Base-by-base conservation (phyloP, 2,797 vertebrate species). In the Coregonus ussuriensis region DNA sequence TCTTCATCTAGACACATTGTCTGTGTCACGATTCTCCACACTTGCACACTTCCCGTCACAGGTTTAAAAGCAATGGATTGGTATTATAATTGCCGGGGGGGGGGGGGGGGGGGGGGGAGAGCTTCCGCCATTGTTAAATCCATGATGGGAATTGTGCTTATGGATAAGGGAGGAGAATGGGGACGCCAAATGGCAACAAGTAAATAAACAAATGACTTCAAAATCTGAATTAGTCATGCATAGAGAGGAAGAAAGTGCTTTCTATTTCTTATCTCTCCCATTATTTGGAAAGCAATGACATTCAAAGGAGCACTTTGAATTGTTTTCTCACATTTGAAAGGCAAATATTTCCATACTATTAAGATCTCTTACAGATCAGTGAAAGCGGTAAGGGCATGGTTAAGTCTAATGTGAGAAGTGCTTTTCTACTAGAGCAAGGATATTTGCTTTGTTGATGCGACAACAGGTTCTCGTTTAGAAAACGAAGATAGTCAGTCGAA, bases 281-380 rank as follows among this genome's bases (percentile, higher is more conserved):
- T 76, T 74, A 73, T 77, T 62, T 6, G 53, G 75, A 74, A 68
- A 70, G 76, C 11, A 29, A 3, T 88, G 86, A 70, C 90, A 89
- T 90, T 92, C 89, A 81, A 79, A 87, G 76, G 63, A 87, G 71
- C 3, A 29, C 31, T 54, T 29, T 76, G 76, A 83, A 75, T 81
- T 86, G 84, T 87, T 88, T 84, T 77, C 67, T 75, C 4, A 71
- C 21, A 41, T 76, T 85, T 87, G 77, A 84, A 74, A 88, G 82
- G 76, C 73, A 80, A 62, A 29, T 62, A 85, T 91, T 92, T 92
- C 85, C 88, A 73, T 79, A 72, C 81, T 82, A 88, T 92, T 89
- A 88, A 77, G 85, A 80, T 78, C 85, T 91, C 89, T 81, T 52
- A 78, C 71, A 52, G 35, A 16, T 33, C 68, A 33, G 2, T 11